A percentile compares a stretch with the other conserved stretches of the same genome.
These are phyloP conservation scores for Yponomeuta sedellus DNA, from an alignment of 2,888 invertebrate genomes.

Conservation along the genomic window DNA sequence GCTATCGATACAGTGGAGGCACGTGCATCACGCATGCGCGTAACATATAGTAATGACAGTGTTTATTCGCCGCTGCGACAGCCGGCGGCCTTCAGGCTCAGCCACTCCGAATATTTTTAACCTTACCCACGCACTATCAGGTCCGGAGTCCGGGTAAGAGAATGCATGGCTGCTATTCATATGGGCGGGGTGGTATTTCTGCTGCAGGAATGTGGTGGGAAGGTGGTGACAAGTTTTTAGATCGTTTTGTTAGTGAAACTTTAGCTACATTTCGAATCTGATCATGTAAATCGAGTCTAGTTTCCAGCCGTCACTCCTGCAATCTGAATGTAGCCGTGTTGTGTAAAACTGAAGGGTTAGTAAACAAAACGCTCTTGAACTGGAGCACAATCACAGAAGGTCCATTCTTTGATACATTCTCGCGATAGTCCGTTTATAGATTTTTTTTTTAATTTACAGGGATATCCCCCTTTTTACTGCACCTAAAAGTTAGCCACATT, in stretches of 20 bases:
- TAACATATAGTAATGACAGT: constrained; percentile 44
- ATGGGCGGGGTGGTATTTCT: background rate
- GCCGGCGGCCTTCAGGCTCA: constrained; percentile 28
- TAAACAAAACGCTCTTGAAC: no score
- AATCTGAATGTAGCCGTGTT: no score
- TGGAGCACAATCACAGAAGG: no score
- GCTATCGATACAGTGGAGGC: constrained; percentile 38
- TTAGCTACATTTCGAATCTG: no score
- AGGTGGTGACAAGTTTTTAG: background rate
- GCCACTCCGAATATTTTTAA: constrained; percentile 26
- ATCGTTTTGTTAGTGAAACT: background rate
- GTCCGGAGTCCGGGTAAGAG: background rate
- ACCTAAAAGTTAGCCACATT: no score
- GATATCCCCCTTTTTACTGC: no score
- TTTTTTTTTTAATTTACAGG: no score
- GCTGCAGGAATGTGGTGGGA: background rate
- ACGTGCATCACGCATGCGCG: constrained; percentile 60
- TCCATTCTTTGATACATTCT: no score
- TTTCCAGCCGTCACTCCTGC: no score
- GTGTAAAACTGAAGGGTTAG: no score
- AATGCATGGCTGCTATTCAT: background rate
- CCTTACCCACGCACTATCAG: constrained; percentile 17
- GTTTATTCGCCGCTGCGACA: constrained; percentile 29
- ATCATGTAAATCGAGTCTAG: no score
- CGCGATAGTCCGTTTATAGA: no score